These are phyloP conservation scores for Mythimna loreyi DNA, from an alignment of 2,888 invertebrate genomes.

Conservation along the genomic window DNA sequence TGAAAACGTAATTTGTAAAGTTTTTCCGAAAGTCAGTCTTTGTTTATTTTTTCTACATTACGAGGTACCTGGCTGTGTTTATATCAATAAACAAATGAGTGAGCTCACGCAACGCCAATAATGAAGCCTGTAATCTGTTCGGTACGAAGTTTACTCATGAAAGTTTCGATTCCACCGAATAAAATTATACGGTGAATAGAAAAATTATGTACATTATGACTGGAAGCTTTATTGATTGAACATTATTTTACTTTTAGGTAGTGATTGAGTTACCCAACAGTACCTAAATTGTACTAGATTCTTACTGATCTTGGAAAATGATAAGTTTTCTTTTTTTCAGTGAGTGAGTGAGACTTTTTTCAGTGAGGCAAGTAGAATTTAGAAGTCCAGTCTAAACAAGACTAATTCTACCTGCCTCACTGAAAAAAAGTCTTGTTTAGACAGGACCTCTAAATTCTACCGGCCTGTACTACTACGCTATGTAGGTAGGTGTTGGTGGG, in stretches of 20 bases:
- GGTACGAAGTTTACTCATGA: slow-evolving; percentile 50
- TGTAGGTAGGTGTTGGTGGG: too few species aligned
- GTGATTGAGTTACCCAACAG: background rate
- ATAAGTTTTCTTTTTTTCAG: too few species aligned
- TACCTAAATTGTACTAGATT: background rate
- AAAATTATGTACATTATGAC: slow-evolving; percentile 21
- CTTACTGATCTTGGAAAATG: too few species aligned
- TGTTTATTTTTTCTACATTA: slow-evolving; percentile 73
- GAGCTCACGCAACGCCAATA: slow-evolving; percentile 73
- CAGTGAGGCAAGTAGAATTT: too few species aligned
- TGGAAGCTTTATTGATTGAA: slow-evolving; percentile 11
- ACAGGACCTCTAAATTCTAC: too few species aligned
- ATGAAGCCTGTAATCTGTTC: slow-evolving; percentile 67
- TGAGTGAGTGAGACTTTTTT: too few species aligned
- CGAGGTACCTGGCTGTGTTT: slow-evolving; percentile 68
- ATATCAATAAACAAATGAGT: slow-evolving; percentile 74
- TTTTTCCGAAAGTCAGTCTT: slow-evolving; percentile 67
- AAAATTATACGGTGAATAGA: slow-evolving; percentile 36
- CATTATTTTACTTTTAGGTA: background rate
- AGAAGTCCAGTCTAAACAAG: too few species aligned
- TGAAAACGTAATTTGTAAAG: slow-evolving; percentile 62
- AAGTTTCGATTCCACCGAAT: slow-evolving; percentile 49
- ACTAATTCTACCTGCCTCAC: too few species aligned
- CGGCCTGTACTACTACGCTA: too few species aligned
- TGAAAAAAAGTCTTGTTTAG: too few species aligned